A percentile compares a stretch with the other conserved stretches of the same genome.
These are phyloP conservation scores for Nothobranchius kuhntae DNA, from an alignment of 2,113 vertebrate genomes.

Conservation along the genomic window DNA sequence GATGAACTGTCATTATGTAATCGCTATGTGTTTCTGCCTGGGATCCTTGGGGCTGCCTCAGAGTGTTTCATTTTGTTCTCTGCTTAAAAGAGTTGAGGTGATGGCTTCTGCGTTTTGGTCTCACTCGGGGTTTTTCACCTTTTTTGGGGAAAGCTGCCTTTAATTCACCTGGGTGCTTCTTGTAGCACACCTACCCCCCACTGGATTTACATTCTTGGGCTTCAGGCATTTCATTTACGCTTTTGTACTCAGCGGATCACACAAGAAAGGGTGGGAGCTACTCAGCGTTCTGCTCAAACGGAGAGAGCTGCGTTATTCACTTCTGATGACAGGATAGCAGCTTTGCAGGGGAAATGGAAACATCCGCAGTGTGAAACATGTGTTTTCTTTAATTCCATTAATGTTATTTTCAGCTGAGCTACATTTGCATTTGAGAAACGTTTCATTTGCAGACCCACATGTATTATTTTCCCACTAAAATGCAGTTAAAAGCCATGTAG, in stretches of 20 bases:
- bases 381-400: neutral
- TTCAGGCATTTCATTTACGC: slow-evolving; percentile 24
- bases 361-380: neutral
- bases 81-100: slow-evolving; percentile 21
- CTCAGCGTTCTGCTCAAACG: slow-evolving; percentile 3
- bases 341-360: neutral
- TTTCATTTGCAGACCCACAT: neutral
- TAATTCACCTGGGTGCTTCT: slow-evolving; percentile 32
- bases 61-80: slow-evolving; percentile 45
- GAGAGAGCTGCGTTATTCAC: neutral
- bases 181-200: slow-evolving; percentile 9
- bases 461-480: neutral
- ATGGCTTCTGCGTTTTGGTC: slow-evolving; percentile 38
- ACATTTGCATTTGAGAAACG: neutral
- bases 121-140: slow-evolving; percentile 29
- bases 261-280: neutral
- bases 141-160: slow-evolving; percentile 19
- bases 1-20: slow-evolving; percentile 62
- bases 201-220: slow-evolving; percentile 33
- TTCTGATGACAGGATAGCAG: neutral
- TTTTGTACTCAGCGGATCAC: slow-evolving; percentile 4
- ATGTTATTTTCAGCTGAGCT: neutral
- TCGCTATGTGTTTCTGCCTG: slow-evolving; percentile 26
- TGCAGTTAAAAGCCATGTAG: slow-evolving; percentile 21
- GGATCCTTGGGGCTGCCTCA: slow-evolving; percentile 50